Evolutionary conservation across 2,888 invertebrate species (phyloP), one percentile per base, ranked within the genome.

Genomic region (Flabesymbios commensalis): DNA sequence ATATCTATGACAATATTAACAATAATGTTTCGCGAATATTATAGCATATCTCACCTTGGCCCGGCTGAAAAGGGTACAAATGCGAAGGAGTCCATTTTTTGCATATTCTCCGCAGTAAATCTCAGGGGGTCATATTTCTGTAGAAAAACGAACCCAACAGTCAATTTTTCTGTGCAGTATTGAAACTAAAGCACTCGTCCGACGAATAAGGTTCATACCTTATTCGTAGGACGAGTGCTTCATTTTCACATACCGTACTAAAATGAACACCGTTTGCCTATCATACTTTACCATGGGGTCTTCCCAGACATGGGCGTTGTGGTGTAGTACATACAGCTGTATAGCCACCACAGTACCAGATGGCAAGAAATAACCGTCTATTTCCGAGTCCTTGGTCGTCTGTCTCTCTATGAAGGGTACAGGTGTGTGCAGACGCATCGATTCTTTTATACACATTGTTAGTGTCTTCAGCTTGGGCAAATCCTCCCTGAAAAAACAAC

Each of bases 401-500:
- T 72, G 63, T 29, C 78, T 60, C 57, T 71, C 69, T 10, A 77
- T 74, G 51, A 75, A 70, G 1, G 74, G 74, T 1, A 77, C 75
- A 1, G 77, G 74, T 0, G 73, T 59, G 49, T 75, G 74, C 1
- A 76, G 55, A 0, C 77, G 67, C 63, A 76, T 64, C 1, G 69
- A 63, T 53, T 78, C 78, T 61, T 77, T 77, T n/a, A 77, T 63
- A 58, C 74, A 75, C 72, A 74, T 72, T 4, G 76, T 74, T 53
- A 76, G 65, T 61, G 73, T 74, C 2, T 69, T 68, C 47, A 78
- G 47, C n/a, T 71, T 69, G 4, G 71, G 51, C 4, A 77, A 61
- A 55, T 78, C 78, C n/a, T 75, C 74, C 74, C 76, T 77, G 67
- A 14, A n/a, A n/a, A n/a, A n/a, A n/a, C n/a, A n/a, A n/a, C n/a